Evolutionary conservation across 2,888 invertebrate species (phyloP).

Genomic region (Chrysolina haemoptera): DNA sequence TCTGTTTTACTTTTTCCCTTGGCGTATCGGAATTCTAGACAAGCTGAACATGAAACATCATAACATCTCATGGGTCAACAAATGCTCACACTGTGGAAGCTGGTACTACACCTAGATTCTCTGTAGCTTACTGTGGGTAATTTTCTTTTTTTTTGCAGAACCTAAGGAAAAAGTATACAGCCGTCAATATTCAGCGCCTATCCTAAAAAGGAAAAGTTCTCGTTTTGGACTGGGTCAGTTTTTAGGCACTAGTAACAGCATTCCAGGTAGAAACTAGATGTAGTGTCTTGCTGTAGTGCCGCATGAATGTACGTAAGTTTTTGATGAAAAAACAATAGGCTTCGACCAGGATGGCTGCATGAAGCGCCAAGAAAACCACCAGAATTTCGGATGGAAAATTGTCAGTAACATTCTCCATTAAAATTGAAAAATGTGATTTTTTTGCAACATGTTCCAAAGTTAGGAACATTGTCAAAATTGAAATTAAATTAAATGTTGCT

Average conservation of each 20-base stretch:
- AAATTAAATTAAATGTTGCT: no score
- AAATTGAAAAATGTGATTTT: no score
- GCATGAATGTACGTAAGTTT: conserved; percentile 61
- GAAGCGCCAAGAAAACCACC: not conserved
- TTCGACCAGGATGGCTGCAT: conserved; percentile 12
- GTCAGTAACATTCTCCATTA: no score
- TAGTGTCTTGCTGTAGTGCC: conserved; percentile 70
- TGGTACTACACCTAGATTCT: not conserved
- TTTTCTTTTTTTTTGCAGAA: conserved; percentile 54
- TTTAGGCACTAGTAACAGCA: conserved; percentile 77
- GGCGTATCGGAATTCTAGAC: no score
- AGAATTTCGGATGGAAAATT: not conserved
- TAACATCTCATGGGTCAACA: not conserved
- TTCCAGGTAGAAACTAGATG: conserved; percentile 74
- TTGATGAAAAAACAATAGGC: conserved; percentile 24
- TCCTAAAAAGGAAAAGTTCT: conserved; percentile 92
- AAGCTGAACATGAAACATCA: no score
- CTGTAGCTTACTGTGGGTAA: not conserved
- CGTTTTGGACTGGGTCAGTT: conserved; percentile 92
- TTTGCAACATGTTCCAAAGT: no score
- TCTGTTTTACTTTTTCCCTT: no score
- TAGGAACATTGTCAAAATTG: no score
- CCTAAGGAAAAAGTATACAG: conserved; percentile 89
- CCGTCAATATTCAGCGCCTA: conserved; percentile 96
- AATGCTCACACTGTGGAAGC: not conserved